These are phyloP conservation scores for Liparis tanakae DNA, from an alignment of 2,797 vertebrate species.

Conservation along the genomic window DNA sequence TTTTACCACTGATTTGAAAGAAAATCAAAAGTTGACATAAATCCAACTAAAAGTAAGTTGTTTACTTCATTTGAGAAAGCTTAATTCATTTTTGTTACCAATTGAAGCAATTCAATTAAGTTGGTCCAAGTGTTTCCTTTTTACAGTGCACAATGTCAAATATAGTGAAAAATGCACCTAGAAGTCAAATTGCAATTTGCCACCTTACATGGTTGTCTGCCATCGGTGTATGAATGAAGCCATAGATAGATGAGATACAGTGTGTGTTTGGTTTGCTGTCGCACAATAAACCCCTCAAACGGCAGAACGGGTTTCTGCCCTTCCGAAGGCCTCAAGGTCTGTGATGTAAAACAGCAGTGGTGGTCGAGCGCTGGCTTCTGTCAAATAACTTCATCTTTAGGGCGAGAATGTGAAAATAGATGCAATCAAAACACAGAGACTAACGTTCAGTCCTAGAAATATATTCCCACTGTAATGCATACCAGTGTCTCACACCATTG, in stretches of 20 bases:
- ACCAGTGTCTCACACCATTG: slow-evolving; percentile 35
- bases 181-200: neutral
- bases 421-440: slow-evolving; percentile 41
- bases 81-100: too few relatives aligned
- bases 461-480: slow-evolving; percentile 47
- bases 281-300: slow-evolving; percentile 31
- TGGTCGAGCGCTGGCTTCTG: slow-evolving; percentile 46
- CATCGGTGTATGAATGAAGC: neutral
- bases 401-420: slow-evolving; percentile 37
- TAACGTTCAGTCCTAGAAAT: slow-evolving; percentile 29
- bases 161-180: neutral
- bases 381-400: slow-evolving; percentile 44
- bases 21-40: too few relatives aligned
- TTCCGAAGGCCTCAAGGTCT: slow-evolving; percentile 23
- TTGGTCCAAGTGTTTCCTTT: too few relatives aligned
- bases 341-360: slow-evolving; percentile 60
- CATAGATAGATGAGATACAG: neutral
- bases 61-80: too few relatives aligned
- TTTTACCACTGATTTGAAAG: too few relatives aligned
- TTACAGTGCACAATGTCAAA: neutral
- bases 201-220: neutral
- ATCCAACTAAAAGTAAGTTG: too few relatives aligned
- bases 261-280: slow-evolving; percentile 38
- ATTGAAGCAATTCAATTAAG: too few relatives aligned
- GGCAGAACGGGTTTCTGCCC: neutral